Conservation (phyloP, 2,113 vertebrate genomes). For the Phylloscopus trochilus region DNA sequence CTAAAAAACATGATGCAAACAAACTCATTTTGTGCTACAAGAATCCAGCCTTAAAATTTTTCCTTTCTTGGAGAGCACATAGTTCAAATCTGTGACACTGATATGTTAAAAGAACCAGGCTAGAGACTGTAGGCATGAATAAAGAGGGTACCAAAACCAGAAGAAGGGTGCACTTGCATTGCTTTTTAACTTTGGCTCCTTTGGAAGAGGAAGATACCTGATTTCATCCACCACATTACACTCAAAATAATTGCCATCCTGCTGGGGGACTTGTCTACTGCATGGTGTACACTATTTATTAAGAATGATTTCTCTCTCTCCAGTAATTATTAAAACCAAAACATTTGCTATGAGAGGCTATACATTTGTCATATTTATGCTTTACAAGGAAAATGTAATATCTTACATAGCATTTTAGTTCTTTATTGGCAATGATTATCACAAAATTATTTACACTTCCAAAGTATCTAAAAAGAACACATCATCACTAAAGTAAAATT, state of each 20-base stretch:
- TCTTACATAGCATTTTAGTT: neutral
- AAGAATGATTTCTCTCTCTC: conserved; percentile 22
- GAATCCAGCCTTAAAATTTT: neutral
- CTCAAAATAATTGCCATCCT: neutral
- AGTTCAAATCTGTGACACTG: neutral
- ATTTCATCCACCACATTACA: neutral
- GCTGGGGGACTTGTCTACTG: neutral
- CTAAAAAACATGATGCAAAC: neutral
- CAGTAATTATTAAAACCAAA: conserved; percentile 17
- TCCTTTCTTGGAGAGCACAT: neutral
- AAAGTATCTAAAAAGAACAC: neutral
- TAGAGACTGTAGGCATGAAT: neutral
- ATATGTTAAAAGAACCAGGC: neutral
- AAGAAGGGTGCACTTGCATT: neutral
- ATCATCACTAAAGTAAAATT: neutral
- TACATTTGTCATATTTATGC: neutral
- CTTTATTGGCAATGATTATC: neutral
- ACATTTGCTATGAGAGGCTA: neutral
- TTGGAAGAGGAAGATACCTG: neutral
- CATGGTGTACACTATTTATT: conserved; percentile 3
- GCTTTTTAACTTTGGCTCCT: neutral
- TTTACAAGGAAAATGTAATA: neutral
- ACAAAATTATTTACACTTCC: neutral
- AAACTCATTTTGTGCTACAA: accelerated
- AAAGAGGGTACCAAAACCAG: neutral